Conservation (phyloP, 2,888 invertebrate species). For the Proisotoma minuta region DNA sequence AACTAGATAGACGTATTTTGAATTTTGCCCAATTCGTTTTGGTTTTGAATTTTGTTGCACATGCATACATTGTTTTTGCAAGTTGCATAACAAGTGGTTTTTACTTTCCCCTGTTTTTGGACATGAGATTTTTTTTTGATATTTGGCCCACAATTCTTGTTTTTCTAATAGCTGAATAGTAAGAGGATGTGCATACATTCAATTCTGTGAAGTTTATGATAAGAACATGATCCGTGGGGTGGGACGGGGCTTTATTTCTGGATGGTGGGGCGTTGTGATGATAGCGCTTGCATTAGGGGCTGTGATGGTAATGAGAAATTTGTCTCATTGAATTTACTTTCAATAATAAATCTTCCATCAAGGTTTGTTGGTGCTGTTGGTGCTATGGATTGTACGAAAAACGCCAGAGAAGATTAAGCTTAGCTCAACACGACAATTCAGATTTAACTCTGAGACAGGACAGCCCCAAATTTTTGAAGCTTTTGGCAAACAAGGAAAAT, state of each 20-base stretch:
- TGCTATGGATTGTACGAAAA: conserved; percentile 28
- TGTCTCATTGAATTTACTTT: conserved; percentile 5
- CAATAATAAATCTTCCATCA: not conserved
- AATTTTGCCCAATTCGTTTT: no score
- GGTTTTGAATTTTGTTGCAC: no score
- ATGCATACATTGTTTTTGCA: no score
- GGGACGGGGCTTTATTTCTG: conserved; percentile 37
- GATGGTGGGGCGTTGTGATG: conserved; percentile 35
- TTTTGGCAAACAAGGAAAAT: conserved; percentile 38
- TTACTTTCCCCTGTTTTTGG: no score
- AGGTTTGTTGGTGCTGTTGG: conserved; percentile 37
- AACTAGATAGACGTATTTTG: no score
- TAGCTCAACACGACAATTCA: conserved; percentile 30
- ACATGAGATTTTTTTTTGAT: no score
- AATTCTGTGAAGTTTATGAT: no score
- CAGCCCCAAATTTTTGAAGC: conserved; percentile 40
- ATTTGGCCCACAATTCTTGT: no score
- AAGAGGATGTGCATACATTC: no score
- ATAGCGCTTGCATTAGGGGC: conserved; percentile 24
- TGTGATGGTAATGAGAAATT: conserved; percentile 33
- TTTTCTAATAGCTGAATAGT: no score
- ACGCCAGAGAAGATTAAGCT: conserved; percentile 26
- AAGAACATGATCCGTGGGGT: conserved; percentile 37
- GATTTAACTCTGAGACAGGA: conserved; percentile 29
- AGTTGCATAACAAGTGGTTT: no score